Conservation (phyloP, 2,888 invertebrate genomes). For the Drosophila koepferae region DNA sequence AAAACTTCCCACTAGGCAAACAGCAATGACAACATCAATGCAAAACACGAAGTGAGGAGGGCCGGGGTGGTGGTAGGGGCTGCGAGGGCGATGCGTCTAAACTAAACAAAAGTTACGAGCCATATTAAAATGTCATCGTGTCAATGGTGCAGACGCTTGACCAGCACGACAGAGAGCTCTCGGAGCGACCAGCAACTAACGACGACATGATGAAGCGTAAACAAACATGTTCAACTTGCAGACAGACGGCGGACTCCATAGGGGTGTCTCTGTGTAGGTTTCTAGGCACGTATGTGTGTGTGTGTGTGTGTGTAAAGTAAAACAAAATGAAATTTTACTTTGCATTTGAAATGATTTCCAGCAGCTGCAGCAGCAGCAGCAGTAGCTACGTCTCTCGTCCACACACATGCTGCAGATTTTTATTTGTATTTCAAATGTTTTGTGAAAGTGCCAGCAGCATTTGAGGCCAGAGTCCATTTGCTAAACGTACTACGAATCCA, state of each 20-base stretch:
- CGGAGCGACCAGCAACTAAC: constrained; percentile 64
- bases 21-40: constrained; percentile 68
- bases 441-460: constrained; percentile 80
- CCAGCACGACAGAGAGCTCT: constrained; percentile 32
- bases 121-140: constrained; percentile 79
- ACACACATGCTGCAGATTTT: constrained; percentile 62
- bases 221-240: constrained; percentile 78
- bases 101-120: constrained; percentile 78
- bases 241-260: constrained; percentile 49
- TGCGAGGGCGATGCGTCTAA: constrained; percentile 32
- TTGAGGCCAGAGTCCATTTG: constrained; percentile 79
- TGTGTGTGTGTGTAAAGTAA: constrained; percentile 55
- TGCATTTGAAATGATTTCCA: constrained; percentile 79
- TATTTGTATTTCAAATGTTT: constrained; percentile 80
- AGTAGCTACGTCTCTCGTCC: constrained; percentile 8
- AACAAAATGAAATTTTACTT: constrained; percentile 79
- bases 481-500: constrained; percentile 60
- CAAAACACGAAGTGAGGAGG: constrained; percentile 16
- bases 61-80: background rate
- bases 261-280: constrained; percentile 9
- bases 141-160: constrained; percentile 70
- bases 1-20: constrained; percentile 57
- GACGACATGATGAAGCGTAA: constrained; percentile 82
- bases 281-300: background rate
- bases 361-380: constrained; percentile 46